These are phyloP conservation scores for Monomorium pharaonis DNA, from an alignment of 1,140 invertebrate genomes.

Conservation along the genomic window DNA sequence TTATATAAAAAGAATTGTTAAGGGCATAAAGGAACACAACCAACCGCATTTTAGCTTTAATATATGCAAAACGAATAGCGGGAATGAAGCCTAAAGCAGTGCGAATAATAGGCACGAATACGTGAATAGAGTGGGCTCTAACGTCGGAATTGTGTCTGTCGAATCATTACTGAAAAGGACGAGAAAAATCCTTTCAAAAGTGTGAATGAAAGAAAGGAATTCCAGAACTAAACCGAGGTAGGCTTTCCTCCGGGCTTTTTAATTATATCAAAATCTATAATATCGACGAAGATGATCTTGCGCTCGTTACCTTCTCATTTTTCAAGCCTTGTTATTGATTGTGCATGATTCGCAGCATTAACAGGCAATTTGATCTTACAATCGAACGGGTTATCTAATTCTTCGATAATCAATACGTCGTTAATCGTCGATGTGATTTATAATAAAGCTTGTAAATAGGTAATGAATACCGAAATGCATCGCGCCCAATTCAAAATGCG, in stretches of 20 bases:
- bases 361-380: not conserved
- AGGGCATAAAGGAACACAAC: not conserved
- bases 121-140: constrained; percentile 19
- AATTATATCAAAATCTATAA: constrained; percentile 50
- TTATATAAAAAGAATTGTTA: constrained; percentile 3
- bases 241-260: not conserved
- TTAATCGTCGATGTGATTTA: constrained; percentile 8
- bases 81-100: not conserved
- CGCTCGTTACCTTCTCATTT: constrained; percentile 57
- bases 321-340: constrained; percentile 29
- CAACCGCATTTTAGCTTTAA: not conserved
- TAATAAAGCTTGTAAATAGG: constrained; percentile 18
- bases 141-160: not conserved
- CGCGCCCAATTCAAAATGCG: not conserved
- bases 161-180: constrained; percentile 46
- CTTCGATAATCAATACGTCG: constrained; percentile 12
- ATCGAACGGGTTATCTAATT: not conserved
- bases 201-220: constrained; percentile 24
- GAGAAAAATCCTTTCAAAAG: not conserved
- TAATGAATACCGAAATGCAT: constrained; percentile 30
- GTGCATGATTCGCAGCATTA: not conserved
- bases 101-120: constrained; percentile 41
- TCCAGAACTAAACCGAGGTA: not conserved
- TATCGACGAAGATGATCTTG: not conserved
- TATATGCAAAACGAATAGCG: constrained; percentile 24